Conservation (phyloP, 92 coral and sea anemone species). For the Parazoanthus atlanticus region DNA sequence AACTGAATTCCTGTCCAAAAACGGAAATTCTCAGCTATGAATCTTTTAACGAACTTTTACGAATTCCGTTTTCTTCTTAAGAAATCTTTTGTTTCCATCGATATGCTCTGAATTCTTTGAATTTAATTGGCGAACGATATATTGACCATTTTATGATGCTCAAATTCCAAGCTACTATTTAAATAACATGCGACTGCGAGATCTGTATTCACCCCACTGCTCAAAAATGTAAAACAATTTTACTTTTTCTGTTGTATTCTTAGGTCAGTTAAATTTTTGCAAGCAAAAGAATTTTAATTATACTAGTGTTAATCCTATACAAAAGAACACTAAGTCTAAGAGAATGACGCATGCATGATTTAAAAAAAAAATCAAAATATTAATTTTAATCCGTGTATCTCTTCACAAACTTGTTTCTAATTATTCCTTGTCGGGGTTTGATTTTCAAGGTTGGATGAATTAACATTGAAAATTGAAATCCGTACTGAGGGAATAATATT, state of each 20-base stretch:
- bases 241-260: neutral
- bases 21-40: neutral
- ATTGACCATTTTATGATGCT: neutral
- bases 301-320: neutral
- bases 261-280: neutral
- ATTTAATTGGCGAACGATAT: neutral
- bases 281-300: neutral
- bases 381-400: neutral
- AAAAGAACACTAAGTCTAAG: neutral
- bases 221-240: neutral
- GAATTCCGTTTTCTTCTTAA: neutral
- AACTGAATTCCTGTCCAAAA: neutral
- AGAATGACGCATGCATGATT: too few relatives aligned
- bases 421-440: neutral
- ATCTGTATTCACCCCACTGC: neutral
- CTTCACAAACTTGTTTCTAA: neutral
- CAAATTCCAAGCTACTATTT: neutral
- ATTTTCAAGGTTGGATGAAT: too few relatives aligned
- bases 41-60: neutral
- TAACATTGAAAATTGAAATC: too few relatives aligned
- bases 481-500: too few relatives aligned
- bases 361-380: neutral
- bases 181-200: neutral
- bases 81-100: neutral
- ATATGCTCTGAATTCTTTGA: neutral